phyloP scores from a whole-genome alignment of 2,888 invertebrate species.

The Mactromeris polynyma region DNA sequence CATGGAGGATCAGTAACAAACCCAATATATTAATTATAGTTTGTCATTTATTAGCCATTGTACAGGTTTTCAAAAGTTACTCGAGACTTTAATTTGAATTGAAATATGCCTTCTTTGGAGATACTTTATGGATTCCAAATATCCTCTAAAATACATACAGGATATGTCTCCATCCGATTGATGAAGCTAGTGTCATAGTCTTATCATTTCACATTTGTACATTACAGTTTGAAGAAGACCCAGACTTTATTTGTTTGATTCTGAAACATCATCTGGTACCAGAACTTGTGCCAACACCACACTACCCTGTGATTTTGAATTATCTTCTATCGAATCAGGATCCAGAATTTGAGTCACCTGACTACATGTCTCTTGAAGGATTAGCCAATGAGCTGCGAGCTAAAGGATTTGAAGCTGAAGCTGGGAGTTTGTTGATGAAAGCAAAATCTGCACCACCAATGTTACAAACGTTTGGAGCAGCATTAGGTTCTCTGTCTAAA shows the following conservation, averaged over 20 bases:
- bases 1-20: too few relatives aligned
- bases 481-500: slow-evolving; percentile 75
- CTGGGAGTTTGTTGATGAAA: slow-evolving; percentile 81
- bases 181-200: too few relatives aligned
- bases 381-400: slow-evolving; percentile 80
- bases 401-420: slow-evolving; percentile 81
- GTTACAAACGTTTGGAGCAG: slow-evolving; percentile 83
- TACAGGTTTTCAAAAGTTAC: too few relatives aligned
- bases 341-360: slow-evolving; percentile 54
- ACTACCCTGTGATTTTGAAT: slow-evolving; percentile 73
- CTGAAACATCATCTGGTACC: slow-evolving; percentile 78
- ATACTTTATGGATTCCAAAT: too few relatives aligned
- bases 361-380: slow-evolving; percentile 69
- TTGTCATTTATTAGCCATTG: too few relatives aligned
- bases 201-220: too few relatives aligned
- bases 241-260: slow-evolving; percentile 77
- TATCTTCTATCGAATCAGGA: slow-evolving; percentile 78
- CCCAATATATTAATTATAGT: too few relatives aligned
- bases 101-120: too few relatives aligned
- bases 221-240: slow-evolving; percentile 72
- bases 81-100: too few relatives aligned
- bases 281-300: slow-evolving; percentile 73
- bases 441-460: slow-evolving; percentile 80
- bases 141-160: too few relatives aligned
- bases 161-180: too few relatives aligned